phyloP scores from a whole-genome alignment of 2,113 vertebrate genomes.

The Rhinichthys klamathensis region DNA sequence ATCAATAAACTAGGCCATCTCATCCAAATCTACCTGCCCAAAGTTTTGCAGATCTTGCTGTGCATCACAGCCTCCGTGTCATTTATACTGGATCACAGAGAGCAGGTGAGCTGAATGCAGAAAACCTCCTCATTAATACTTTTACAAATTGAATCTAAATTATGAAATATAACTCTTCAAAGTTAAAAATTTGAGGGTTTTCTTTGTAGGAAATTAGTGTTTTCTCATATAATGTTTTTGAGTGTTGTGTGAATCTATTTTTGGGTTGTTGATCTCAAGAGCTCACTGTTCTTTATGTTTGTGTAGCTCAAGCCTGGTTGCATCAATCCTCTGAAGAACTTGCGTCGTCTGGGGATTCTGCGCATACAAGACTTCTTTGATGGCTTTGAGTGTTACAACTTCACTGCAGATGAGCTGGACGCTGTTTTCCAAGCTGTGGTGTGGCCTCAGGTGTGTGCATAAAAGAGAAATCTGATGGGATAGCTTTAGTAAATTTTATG shows the following conservation, averaged over 20 bases:
- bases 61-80: constrained; percentile 85
- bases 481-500: not conserved
- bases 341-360: constrained; percentile 88
- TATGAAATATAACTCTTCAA: not conserved
- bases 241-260: not conserved
- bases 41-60: constrained; percentile 91
- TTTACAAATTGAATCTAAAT: not conserved
- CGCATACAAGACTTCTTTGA: constrained; percentile 88
- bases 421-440: constrained; percentile 86
- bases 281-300: constrained; percentile 19
- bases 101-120: constrained; percentile 77
- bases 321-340: constrained; percentile 90
- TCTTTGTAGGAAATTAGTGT: not conserved
- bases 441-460: constrained; percentile 87
- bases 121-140: not conserved
- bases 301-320: constrained; percentile 84
- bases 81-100: constrained; percentile 80
- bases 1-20: constrained; percentile 91
- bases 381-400: constrained; percentile 85
- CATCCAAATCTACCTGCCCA: constrained; percentile 83
- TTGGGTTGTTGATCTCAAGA: not conserved
- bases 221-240: not conserved
- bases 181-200: not conserved
- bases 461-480: not conserved
- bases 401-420: constrained; percentile 87